Percentiles rank a stretch among this genome's conserved stretches.
Evolutionary conservation across 2,113 vertebrate genomes (phyloP).

Genomic region (Channa argus): DNA sequence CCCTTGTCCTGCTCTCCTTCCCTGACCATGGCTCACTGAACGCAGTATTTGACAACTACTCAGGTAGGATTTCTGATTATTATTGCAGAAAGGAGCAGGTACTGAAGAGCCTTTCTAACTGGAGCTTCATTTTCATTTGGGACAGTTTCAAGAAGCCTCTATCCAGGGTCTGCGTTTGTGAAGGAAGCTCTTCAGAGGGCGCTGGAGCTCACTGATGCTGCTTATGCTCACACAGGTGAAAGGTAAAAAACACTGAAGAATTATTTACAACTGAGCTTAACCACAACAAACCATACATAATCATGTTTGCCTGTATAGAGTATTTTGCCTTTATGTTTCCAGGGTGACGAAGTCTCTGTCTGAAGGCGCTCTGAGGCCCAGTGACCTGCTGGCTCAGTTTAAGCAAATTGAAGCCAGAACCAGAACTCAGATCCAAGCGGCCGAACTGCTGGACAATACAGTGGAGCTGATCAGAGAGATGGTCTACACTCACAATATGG

Average conservation of each 20-base stretch:
- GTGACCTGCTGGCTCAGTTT: conserved; percentile 84
- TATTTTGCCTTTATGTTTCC: neutral
- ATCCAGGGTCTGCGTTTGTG: conserved; percentile 75
- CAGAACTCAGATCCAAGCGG: conserved; percentile 77
- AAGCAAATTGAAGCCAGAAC: conserved; percentile 81
- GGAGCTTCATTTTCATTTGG: neutral
- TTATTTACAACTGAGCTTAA: neutral
- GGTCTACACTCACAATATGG: conserved; percentile 84
- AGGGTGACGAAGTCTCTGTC: conserved; percentile 81
- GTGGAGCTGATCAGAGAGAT: conserved; percentile 87
- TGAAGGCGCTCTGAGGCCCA: conserved; percentile 80
- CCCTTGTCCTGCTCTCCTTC: conserved; percentile 59
- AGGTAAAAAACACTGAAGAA: conserved; percentile 63
- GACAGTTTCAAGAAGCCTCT: conserved; percentile 42
- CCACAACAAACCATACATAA: neutral
- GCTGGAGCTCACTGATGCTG: conserved; percentile 77
- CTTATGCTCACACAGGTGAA: conserved; percentile 79
- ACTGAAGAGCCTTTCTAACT: neutral
- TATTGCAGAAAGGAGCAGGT: neutral
- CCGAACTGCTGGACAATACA: conserved; percentile 84
- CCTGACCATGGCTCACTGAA: conserved; percentile 54
- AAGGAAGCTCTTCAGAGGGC: conserved; percentile 80
- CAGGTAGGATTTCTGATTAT: conserved; percentile 69
- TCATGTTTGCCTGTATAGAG: neutral
- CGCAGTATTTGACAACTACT: conserved; percentile 48